Evolutionary conservation across 2,113 vertebrate species (phyloP).

Genomic region (Pelodiscus sinensis): DNA sequence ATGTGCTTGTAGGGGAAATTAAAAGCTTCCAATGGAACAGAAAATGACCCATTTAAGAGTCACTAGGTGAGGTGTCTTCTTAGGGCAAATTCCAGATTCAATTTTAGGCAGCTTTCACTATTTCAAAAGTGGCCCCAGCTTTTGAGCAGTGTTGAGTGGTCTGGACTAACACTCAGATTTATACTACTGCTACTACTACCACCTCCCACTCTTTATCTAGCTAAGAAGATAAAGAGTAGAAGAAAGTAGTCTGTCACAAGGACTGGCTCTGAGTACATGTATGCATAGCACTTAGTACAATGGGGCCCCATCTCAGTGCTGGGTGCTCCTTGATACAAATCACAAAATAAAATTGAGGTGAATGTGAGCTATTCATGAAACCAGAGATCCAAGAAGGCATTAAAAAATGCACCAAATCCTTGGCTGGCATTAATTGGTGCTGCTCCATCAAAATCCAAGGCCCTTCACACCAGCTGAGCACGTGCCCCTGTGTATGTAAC

Average conservation of each 20-base stretch:
- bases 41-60: background rate
- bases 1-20: background rate
- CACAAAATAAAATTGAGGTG: background rate
- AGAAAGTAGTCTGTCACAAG: background rate
- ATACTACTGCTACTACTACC: background rate
- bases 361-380: background rate
- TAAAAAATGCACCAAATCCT: background rate
- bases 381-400: background rate
- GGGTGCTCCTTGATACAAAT: background rate
- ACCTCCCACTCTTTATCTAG: background rate
- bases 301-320: background rate
- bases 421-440: background rate
- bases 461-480: accelerated
- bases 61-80: background rate
- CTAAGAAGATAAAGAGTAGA: background rate
- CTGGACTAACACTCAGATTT: background rate
- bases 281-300: background rate
- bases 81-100: background rate
- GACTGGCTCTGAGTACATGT: background rate
- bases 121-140: background rate
- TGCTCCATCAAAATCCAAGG: background rate
- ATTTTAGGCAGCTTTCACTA: background rate
- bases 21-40: background rate
- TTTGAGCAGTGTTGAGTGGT: background rate
- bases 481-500: background rate